phyloP scores from a whole-genome alignment of 2,797 vertebrate genomes.

The Lepus oiostolus region DNA sequence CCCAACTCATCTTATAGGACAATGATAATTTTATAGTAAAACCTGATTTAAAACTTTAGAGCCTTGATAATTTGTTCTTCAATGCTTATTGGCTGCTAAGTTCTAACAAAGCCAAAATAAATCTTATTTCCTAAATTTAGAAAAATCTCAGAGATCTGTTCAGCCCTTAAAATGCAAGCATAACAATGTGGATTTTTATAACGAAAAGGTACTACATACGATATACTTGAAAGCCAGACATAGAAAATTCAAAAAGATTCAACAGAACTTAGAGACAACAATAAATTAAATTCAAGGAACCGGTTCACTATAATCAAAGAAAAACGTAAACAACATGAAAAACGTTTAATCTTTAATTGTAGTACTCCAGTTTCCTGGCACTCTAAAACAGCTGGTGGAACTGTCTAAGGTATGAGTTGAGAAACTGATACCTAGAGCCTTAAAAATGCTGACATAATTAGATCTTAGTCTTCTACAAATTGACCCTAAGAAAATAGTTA shows the following conservation, averaged over 20 bases:
- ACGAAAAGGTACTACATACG: background rate
- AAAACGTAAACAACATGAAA: slow-evolving; percentile 50
- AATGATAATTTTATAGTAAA: slow-evolving; percentile 49
- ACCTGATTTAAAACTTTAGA: background rate
- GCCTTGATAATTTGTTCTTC: background rate
- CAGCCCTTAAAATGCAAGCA: slow-evolving; percentile 16
- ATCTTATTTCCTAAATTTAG: slow-evolving; percentile 38
- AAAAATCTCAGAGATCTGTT: background rate
- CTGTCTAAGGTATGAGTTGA: background rate
- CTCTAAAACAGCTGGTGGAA: background rate
- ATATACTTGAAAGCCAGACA: background rate
- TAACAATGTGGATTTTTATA: slow-evolving; percentile 41
- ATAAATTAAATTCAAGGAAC: slow-evolving; percentile 38
- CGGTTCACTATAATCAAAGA: slow-evolving; percentile 48
- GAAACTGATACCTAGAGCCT: background rate
- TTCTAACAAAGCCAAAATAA: slow-evolving; percentile 41
- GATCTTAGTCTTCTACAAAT: background rate
- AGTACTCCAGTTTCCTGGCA: background rate
- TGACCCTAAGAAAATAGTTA: background rate
- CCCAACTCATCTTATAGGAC: background rate
- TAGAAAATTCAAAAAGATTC: slow-evolving; percentile 55
- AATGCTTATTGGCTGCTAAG: background rate
- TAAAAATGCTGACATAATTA: slow-evolving; percentile 52
- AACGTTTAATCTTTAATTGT: slow-evolving; percentile 39
- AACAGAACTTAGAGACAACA: slow-evolving; percentile 31